These are phyloP conservation scores for Drosophila subquinaria DNA, from an alignment of 2,888 invertebrate species.

Conservation along the genomic window DNA sequence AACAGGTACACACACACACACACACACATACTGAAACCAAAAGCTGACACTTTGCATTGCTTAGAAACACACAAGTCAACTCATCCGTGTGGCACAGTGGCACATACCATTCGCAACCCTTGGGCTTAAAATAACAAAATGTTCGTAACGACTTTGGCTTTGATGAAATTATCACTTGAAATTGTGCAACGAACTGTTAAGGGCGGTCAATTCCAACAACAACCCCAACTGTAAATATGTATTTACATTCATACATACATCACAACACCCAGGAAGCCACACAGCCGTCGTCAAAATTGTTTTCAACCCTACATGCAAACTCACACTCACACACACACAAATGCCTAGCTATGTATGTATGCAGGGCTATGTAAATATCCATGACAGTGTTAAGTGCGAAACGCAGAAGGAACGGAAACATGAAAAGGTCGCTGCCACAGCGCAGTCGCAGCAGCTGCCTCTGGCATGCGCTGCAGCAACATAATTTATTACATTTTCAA, in stretches of 20 bases:
- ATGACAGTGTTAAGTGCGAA: conserved; percentile 25
- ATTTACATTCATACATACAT: background rate
- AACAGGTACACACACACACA: conserved; percentile 18
- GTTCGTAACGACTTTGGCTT: conserved; percentile 50
- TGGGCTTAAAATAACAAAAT: conserved; percentile 39
- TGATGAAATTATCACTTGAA: conserved; percentile 57
- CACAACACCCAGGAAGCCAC: conserved; percentile 49
- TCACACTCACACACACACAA: no score
- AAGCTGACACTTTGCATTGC: conserved; percentile 16
- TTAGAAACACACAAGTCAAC: conserved; percentile 6
- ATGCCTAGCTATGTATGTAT: no score
- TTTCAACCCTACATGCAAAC: conserved; percentile 44
- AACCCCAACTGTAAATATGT: conserved; percentile 37
- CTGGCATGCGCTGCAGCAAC: conserved; percentile 31
- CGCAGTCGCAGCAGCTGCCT: conserved; percentile 48
- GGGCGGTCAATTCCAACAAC: conserved; percentile 43
- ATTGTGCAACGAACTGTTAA: conserved; percentile 56
- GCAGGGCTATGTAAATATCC: conserved; percentile 23
- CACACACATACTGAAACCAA: conserved; percentile 2
- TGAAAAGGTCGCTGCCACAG: conserved; percentile 6
- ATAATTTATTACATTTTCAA: conserved; percentile 36
- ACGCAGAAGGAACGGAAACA: conserved; percentile 36
- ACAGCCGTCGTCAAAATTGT: conserved; percentile 39
- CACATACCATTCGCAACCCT: conserved; percentile 36
- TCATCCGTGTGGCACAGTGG: background rate